These are phyloP conservation scores for Danio rerio DNA, from an alignment of 2,113 vertebrate genomes.

Conservation along the genomic window GRCz12tu NC_133188.1:18373501-18374000, in stretches of 20 bases:
- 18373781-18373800: conserved; percentile 97
- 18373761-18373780: conserved; percentile 95
- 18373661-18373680: conserved; percentile 71
- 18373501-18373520: too few relatives aligned
- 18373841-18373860: not conserved
- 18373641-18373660: conserved; percentile 50
- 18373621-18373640: conserved; percentile 29
- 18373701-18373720: conserved; percentile 95
- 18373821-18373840: conserved; percentile 85
- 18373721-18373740: conserved; percentile 96
- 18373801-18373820: conserved; percentile 96
- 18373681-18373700: conserved; percentile 91
- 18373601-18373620: conserved; percentile 15
- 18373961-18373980: not conserved
- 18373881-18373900: conserved; percentile 29
- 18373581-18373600: not conserved
- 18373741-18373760: conserved; percentile 92
- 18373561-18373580: too few relatives aligned
- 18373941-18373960: conserved; percentile 47
- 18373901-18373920: conserved; percentile 60
- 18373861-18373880: conserved; percentile 52
- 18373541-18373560: conserved; percentile 3
- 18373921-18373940: conserved; percentile 59
- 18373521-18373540: too few relatives aligned
- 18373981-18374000: not conserved